A percentile compares a stretch with the other conserved stretches of the same genome.
Evolutionary conservation across 2,888 invertebrate genomes (phyloP).

Genomic region (Andrena chrysosceles): DNA sequence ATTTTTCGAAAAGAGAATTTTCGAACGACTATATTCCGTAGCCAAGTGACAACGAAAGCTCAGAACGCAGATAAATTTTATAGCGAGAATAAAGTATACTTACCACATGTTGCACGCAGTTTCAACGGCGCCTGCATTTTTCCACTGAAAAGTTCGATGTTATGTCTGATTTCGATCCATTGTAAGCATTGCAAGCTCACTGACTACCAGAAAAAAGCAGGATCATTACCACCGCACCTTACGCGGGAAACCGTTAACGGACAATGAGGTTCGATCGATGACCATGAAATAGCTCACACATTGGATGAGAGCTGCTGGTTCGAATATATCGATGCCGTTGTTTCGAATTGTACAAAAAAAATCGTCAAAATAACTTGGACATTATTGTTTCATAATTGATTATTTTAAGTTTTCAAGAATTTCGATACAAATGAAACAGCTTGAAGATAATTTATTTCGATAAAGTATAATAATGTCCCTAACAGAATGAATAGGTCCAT

Average conservation of each 20-base stretch:
- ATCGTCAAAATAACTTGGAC: not conserved
- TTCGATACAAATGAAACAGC: not conserved
- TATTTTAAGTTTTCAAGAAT: not conserved
- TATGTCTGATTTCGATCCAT: slow-evolving; percentile 44
- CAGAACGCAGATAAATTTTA: no score
- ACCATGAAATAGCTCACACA: not conserved
- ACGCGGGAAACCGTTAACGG: slow-evolving; percentile 26
- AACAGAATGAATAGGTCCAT: not conserved
- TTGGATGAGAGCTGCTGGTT: not conserved
- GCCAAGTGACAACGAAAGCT: not conserved
- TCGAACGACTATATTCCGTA: no score
- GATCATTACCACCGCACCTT: slow-evolving; percentile 49
- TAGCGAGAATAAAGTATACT: not conserved
- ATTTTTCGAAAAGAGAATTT: slow-evolving; percentile 1
- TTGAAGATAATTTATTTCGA: not conserved
- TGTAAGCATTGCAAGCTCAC: slow-evolving; percentile 40
- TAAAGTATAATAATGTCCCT: not conserved
- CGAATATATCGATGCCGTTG: not conserved
- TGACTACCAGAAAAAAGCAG: not conserved
- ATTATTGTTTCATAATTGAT: not conserved
- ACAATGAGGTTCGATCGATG: not conserved
- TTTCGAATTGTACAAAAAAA: not conserved
- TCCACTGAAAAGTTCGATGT: slow-evolving; percentile 42
- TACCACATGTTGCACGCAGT: not conserved
- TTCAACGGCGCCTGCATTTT: not conserved